Evolutionary conservation across 2,797 vertebrate genomes (phyloP), one percentile per base, ranked within the genome.

Genomic region (Chiloscyllium punctatum): DNA sequence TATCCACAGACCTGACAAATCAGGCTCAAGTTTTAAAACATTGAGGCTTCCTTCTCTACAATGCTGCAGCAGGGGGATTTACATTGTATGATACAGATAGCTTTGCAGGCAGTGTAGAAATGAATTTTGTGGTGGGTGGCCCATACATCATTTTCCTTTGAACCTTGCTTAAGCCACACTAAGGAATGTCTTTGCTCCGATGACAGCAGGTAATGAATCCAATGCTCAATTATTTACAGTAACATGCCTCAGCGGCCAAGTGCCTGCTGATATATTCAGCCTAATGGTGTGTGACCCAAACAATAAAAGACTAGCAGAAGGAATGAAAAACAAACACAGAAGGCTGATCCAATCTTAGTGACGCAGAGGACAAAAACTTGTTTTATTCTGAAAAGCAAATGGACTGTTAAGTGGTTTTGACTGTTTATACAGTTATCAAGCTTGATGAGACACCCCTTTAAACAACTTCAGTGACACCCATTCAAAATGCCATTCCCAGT

Each of bases 301-400:
- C 88, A 91, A 66, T 68, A 66, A 90, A 91, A 66, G 62, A 91
- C 88, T 91, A 21, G 62, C 66, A 68, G 15, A 66, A 91, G 16
- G 62, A 91, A 91, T 91, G 88, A 91, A 91, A 48, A 91, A 91
- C 88, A 91, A 91, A 91, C 88, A 91, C 57, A 37, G 88, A 66
- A 91, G 88, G 66, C 88, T 37, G 33, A 91, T 91, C 57, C 62
- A 18, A 66, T 91, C 88, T 91, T 91, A 23, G 16, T 68, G 33
- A 37, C 7, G 16, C 88, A 91, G 88, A 21, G 62, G n/a, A 16
- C 66, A 62, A n/a, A 91, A 91, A n/a, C 57, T n/a, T n/a, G 30
- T 91, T 91, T 91, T 90, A 90, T 90, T 91, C 62, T 37, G 88
- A 91, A 68, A 66, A 37, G 88, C 62, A 91, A 91, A 91, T n/a